Conservation (phyloP, 2,113 vertebrate species). For the Pelobates fuscus region DNA sequence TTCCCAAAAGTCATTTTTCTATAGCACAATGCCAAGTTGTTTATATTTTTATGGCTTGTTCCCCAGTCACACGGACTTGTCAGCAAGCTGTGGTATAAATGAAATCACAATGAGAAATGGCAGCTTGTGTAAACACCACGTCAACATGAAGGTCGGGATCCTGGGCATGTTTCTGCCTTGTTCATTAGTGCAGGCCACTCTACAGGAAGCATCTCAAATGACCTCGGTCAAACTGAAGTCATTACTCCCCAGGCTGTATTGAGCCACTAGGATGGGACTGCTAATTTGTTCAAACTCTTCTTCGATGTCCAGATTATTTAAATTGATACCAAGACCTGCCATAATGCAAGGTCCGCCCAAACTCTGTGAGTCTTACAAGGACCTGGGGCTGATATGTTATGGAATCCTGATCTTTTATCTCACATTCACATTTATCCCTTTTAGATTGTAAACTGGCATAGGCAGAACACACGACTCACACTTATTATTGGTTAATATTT, state of each 20-base stretch:
- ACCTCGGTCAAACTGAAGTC: constrained; percentile 2
- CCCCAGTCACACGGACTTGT: constrained; percentile 61
- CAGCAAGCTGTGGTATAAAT: constrained; percentile 59
- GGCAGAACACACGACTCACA: no score
- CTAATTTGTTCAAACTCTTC: background rate
- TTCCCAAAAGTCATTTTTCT: constrained; percentile 2
- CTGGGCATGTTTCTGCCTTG: constrained; percentile 50
- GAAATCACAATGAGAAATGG: constrained; percentile 55
- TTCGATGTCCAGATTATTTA: no score
- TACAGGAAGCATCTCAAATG: constrained; percentile 44
- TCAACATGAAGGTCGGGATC: constrained; percentile 56
- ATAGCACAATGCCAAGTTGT: background rate
- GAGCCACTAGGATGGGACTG: constrained; percentile 60
- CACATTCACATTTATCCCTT: no score
- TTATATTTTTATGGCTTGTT: constrained; percentile 35
- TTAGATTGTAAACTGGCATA: no score
- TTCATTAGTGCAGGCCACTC: constrained; percentile 50
- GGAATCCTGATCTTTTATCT: no score
- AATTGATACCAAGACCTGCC: no score
- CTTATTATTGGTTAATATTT: no score
- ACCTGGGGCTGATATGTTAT: no score
- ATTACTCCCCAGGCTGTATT: constrained; percentile 51
- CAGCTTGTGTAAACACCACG: constrained; percentile 60
- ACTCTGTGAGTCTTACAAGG: no score
- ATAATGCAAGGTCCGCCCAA: no score